Evolutionary conservation across 2,797 vertebrate species (phyloP), one percentile per base, ranked within the genome.

Genomic region (Valencia hispanica): DNA sequence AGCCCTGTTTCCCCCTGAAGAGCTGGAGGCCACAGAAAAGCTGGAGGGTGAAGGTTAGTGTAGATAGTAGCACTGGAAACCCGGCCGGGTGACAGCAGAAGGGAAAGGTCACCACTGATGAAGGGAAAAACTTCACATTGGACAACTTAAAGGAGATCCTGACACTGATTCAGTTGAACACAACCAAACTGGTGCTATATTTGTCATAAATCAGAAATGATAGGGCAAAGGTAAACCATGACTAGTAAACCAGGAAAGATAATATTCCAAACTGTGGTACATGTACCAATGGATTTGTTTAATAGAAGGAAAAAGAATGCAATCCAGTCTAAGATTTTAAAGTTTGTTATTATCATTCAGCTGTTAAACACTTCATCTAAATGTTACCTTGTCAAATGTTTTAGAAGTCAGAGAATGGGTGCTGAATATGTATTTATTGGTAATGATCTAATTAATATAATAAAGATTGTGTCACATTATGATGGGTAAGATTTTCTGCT

Each of bases 1-100:
- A 90, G 87, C 91, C 92, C 90, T 90, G 81, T 93, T 93, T 91
- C 90, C 88, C 87, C 88, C 90, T 90, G 89, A 94, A 93, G 91
- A 94, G 93, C 88, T 90, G 71, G 85, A 90, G 90, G 89, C 89
- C 82, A 81, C 53, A 77, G 89, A 79, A 74, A 79, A 65, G 76
- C 82, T 84, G 84, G 63, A 77, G 25, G 63, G 36, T 66, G 72
- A 87, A 87, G 90, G 89, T 85, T 74, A 73, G 84, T 83, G 81
- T 50, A 65, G 79, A 71, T 59, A 78, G 84, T 82, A 86, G 82
- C 72, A 22, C 72, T 34, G 51, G 77, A 65, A 78, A 86, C 75
- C 79, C 80, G 73, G 81, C 73, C 74, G 77, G 88, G 85, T 86
- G 85, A 87, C 87, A 81, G 89, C 82, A 72, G 84, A 79, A 74